Evolutionary conservation across 2,888 invertebrate species (phyloP), one percentile per base, ranked within the genome.

Genomic region (Clusia tigrina): DNA sequence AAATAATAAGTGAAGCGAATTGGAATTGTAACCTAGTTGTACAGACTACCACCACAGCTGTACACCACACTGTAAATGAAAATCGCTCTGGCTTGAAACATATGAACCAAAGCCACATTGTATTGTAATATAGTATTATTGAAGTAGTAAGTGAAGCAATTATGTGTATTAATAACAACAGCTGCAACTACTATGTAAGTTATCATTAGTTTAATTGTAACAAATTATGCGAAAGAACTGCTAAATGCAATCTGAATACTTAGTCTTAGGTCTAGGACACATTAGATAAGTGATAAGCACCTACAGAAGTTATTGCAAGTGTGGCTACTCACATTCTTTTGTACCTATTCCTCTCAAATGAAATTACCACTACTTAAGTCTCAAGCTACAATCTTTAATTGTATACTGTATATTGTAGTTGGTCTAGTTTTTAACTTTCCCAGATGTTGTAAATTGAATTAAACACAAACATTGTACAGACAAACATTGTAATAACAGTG

Each of bases 181-280:
- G 12, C 5, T 9, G 32, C 5, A 42, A 42, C 6, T 15, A 42
- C 42, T n/a, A 32, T 32, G 6, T 32, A 32, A 32, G 32, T 12
- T 32, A 12, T 42, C n/a, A 15, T 42, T 17, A 42, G 10, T 42
- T 6, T 18, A 22, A 48, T 18, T 48, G 48, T 48, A 48, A 48
- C 20, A 48, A 48, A 9, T 20, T 48, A 18, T 20, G 15, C n/a
- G n/a, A 48, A 22, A 48, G 48, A 48, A 48, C 48, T 48, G 48
- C 48, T 48, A 22, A 48, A 48, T 48, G 48, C 48, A 48, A 48
- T 48, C 48, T 48, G 22, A 18, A 48, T 48, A 20, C 10, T 18
- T 48, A 48, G 48, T 48, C 3, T 48, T 20, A n/a, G n/a, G 42
- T 6, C n/a, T 42, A 42, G n/a, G 42, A 42, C n/a, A 32, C 12